phyloP scores from a whole-genome alignment of 2,888 invertebrate species.

The Sepiola atlantica region DNA sequence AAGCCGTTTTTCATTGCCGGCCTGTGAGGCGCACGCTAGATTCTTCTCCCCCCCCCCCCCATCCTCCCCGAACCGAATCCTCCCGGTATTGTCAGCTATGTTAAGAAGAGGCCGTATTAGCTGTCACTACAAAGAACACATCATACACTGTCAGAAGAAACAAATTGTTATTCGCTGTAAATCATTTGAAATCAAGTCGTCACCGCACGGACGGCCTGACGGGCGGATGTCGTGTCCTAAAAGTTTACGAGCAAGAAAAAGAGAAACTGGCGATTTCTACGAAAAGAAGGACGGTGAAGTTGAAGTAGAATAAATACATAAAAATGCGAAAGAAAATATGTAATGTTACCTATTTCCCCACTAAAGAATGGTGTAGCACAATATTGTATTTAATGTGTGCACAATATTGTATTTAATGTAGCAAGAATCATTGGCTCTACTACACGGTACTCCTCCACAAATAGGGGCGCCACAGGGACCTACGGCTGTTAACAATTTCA shows the following conservation, averaged over 20 bases:
- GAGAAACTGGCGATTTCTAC: not conserved
- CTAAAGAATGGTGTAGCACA: too few relatives aligned
- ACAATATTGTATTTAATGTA: too few relatives aligned
- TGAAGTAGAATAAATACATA: not conserved
- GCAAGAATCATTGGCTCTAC: too few relatives aligned
- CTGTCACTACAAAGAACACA: slow-evolving; percentile 22
- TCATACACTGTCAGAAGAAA: not conserved
- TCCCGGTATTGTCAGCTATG: not conserved
- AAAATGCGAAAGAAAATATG: not conserved
- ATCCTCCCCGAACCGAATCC: too few relatives aligned
- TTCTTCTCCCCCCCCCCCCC: too few relatives aligned
- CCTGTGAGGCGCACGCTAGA: not conserved
- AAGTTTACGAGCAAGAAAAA: not conserved
- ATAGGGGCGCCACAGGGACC: too few relatives aligned
- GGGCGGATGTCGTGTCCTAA: not conserved
- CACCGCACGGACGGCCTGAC: not conserved
- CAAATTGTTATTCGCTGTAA: not conserved
- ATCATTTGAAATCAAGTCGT: slow-evolving; percentile 22
- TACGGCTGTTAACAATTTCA: too few relatives aligned
- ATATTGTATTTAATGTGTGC: too few relatives aligned
- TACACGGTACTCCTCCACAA: too few relatives aligned
- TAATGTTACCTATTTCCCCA: not conserved
- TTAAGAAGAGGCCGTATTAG: slow-evolving; percentile 9
- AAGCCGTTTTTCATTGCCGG: not conserved
- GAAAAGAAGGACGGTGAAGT: not conserved